These are phyloP conservation scores for Zalophus californianus DNA, from an alignment of 2,797 vertebrate species.

Conservation along the genomic window DNA sequence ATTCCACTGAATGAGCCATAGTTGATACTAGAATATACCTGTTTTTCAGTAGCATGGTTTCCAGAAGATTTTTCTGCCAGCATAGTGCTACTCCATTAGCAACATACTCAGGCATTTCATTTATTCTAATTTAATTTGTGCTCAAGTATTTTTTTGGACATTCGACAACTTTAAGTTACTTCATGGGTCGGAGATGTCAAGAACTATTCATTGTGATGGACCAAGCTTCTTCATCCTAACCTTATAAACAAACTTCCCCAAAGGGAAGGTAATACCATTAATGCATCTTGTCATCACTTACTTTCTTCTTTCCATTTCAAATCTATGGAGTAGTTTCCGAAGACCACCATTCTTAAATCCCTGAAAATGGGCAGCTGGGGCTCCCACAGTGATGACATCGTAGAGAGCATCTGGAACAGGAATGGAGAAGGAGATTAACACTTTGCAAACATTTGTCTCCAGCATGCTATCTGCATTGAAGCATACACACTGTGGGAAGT, in stretches of 20 bases:
- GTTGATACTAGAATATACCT: neutral
- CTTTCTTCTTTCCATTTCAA: conserved; percentile 97
- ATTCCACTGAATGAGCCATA: neutral
- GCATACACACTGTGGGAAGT: neutral
- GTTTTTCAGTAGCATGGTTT: neutral
- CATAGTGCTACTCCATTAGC: neutral
- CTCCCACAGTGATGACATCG: conserved; percentile 97
- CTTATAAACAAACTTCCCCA: neutral
- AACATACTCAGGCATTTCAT: neutral
- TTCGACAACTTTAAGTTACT: neutral
- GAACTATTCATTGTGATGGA: neutral
- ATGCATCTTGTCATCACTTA: conserved; percentile 84
- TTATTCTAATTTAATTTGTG: conserved; percentile 36
- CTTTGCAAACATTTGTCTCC: neutral
- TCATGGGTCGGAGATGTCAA: neutral
- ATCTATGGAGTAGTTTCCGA: conserved; percentile 94
- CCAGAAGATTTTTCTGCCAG: neutral
- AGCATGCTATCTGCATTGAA: neutral
- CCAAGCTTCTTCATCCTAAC: neutral
- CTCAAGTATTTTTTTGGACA: neutral
- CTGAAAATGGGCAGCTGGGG: conserved; percentile 97
- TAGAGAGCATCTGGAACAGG: conserved; percentile 93
- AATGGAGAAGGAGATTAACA: conserved; percentile 72
- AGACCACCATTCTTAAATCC: conserved; percentile 98
- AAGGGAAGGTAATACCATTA: neutral